Evolutionary conservation across 2,888 invertebrate species (phyloP), one percentile per base, ranked within the genome.

Genomic region (Pheosia tremula): DNA sequence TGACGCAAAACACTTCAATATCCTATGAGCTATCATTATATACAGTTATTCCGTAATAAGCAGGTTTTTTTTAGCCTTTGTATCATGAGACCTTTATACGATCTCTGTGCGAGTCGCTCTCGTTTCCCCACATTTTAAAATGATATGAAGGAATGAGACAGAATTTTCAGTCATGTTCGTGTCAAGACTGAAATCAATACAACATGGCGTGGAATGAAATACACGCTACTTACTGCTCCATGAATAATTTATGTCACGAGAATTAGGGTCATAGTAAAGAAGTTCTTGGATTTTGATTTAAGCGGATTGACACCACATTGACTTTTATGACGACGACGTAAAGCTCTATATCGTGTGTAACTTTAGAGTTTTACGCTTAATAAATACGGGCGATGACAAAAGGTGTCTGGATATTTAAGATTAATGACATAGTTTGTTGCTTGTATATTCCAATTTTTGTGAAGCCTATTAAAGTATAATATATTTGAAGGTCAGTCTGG

Each of bases 201-300:
- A 59, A 67, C 67, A 74, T 69, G 66, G 59, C 59, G 55, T 72
- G 53, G 60, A 66, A 53, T 58, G 62, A 64, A 67, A 67, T 69
- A 68, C 74, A 68, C 67, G 62, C 67, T 68, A 59, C 66, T 69
- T 71, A 73, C 62, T 24, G 49, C 13, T 49, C 56, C 65, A 74
- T 77, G 77, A 77, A 75, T 75, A 72, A 76, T 75, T 69, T 67
- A 75, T 76, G 61, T 62, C 66, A 61, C 68, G 59, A 60, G 60
- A 59, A 68, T 76, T 72, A 68, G 67, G 59, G 60, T 43, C 67
- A 57, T 64, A 72, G 66, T 66, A 56, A 67, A 70, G 63, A 66
- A 75, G 60, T 72, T 72, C 59, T 60, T 60, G 39, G 56, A 69
- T 68, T 74, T 67, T 67, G 74, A 76, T 74, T 74, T 74, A 74